phyloP scores from a whole-genome alignment of 2,113 vertebrate species.

The Calypte anna region DNA sequence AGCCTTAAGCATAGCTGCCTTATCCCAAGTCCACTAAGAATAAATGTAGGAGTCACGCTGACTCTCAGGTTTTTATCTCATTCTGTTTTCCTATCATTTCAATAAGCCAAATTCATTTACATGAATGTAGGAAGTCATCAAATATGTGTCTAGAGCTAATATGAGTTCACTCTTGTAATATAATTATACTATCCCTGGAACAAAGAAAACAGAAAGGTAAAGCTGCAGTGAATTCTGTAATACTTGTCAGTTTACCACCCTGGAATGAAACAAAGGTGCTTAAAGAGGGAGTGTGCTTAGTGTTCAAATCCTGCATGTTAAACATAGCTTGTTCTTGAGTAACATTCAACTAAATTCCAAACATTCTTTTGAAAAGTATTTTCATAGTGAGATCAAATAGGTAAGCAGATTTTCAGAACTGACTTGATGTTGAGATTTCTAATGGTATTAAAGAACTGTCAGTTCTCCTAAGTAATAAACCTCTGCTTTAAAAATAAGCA shows the following conservation, averaged over 20 bases:
- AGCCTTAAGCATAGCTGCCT: neutral
- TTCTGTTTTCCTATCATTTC: neutral
- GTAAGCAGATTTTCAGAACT: slow-evolving; percentile 55
- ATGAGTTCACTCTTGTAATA: neutral
- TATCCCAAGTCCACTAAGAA: neutral
- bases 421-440: slow-evolving; percentile 23
- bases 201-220: slow-evolving; percentile 4
- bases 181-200: neutral
- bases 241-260: slow-evolving; percentile 13
- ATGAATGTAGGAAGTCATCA: neutral
- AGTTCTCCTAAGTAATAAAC: neutral
- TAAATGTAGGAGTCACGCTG: neutral
- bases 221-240: neutral
- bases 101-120: neutral
- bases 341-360: slow-evolving; percentile 49
- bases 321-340: slow-evolving; percentile 38
- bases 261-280: slow-evolving; percentile 62
- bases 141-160: neutral
- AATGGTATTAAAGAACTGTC: neutral
- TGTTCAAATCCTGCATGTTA: slow-evolving; percentile 54
- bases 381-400: slow-evolving; percentile 40
- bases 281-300: slow-evolving; percentile 17
- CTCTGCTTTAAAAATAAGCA: neutral
- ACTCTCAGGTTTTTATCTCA: neutral
- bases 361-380: slow-evolving; percentile 49